Evolutionary conservation across 2,888 invertebrate species (phyloP), one percentile per base, ranked within the genome.

Genomic region (Oscheius sp.): DNA sequence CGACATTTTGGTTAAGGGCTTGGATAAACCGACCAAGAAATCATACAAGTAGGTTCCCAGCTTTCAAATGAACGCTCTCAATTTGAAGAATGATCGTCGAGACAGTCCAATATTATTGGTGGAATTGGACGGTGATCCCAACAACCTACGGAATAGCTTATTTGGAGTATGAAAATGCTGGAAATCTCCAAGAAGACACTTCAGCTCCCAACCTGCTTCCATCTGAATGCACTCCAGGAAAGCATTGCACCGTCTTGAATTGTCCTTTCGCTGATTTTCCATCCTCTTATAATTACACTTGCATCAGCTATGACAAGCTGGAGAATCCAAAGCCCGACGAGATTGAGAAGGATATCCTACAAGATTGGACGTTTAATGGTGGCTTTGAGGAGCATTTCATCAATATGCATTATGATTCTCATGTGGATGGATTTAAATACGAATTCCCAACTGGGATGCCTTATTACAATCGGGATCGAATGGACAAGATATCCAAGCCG

Each of bases 381-480:
- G 64, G 64, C 1, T 64, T 50, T 50, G 64, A 64, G 80, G 84
- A 84, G 52, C 68, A 78, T 52, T 83, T 81, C 65, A 77, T 82
- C 67, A 84, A 83, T 70, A 84, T 84, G 83, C 80, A 84, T 71
- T 81, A 78, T 57, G 83, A 84, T 72, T 80, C 78, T 52, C 81
- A 82, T 66, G 72, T 83, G 55, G 79, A 84, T 25, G 82, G 82
- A 39, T 83, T 70, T 69, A 67, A 73, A 42, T 84, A 80, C 74
- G 63, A 73, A 20, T 73, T 71, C 20, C 83, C 84, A 33, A 75
- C 72, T 33, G 82, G 82, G 12, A 77, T 84, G 50, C 84, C 84
- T 8, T 83, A 85, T 50, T 84, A 76, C 66, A 75, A 85, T 46
- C n/a, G 70, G 17, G 70, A 74, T 27, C 65, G 75, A 20, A 72